Evolutionary conservation across 2,113 vertebrate genomes (phyloP), one percentile per base, ranked within the genome.

Genomic region (Neofelis nebulosa): DNA sequence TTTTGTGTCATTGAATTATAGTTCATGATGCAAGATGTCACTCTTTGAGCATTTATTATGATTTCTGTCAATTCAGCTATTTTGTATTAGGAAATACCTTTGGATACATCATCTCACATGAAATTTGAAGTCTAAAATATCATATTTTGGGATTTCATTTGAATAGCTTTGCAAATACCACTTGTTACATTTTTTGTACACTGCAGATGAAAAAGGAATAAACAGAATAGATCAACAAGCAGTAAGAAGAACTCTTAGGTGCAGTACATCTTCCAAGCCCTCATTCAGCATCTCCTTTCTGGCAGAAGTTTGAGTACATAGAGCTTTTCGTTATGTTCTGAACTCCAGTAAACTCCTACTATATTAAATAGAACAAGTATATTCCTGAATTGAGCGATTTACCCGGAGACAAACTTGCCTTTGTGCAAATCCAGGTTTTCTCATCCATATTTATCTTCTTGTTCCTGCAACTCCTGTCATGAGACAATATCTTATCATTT

Each of bases 351-450:
- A 31, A 95, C 41, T 84, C 19, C 55, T 50, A n/a, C 36, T 66
- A 4, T 68, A n/a, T 68, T n/a, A 92, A 61, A 82, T 31, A 82
- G 23, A 86, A 57, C 48, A 65, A 85, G 13, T 83, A 1, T 29
- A 61, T 90, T 90, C 63, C 29, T 79, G 38, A 97, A n/a, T 33
- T 76, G 31, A 93, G 12, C 89, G 18, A 84, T 69, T 85, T 87
- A 86, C 7, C 7, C 38, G 63, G 31, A 94, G 61, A 71, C n/a
- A 82, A 15, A 23, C 33, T 97, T 95, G 65, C 36, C 61, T 97
- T 81, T 90, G 45, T n/a, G 87, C 89, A 97, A 69, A 87, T 79
- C 52, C 18, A 85, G 10, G 57, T 81, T 61, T 83, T 96, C 65
- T 94, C 25, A 81, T 83, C 61, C 45, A 61, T 50, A 61, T 83